Conservation (phyloP, 2,888 invertebrate species). For the Euphydryas editha region DNA sequence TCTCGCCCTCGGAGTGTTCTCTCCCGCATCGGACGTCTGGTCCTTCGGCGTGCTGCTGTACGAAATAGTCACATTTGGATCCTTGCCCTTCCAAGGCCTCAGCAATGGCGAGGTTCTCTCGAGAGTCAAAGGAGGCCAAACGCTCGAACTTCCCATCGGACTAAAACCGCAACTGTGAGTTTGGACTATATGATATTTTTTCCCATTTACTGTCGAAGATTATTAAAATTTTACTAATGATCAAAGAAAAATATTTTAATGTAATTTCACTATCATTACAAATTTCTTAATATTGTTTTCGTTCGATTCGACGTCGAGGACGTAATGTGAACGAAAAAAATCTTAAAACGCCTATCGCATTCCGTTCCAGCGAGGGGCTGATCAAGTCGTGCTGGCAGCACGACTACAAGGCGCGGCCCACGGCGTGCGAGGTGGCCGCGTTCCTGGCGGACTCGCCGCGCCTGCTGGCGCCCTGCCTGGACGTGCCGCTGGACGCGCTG, state of each 20-base stretch:
- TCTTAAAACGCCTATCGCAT: background rate
- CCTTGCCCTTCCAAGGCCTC: slow-evolving; percentile 94
- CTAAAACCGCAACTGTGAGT: slow-evolving; percentile 92
- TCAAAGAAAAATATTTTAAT: too few relatives aligned
- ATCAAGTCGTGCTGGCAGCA: slow-evolving; percentile 92
- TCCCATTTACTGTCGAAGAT: background rate
- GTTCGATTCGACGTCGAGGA: too few relatives aligned
- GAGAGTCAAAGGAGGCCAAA: slow-evolving; percentile 90
- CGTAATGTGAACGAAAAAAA: background rate
- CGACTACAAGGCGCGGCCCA: slow-evolving; percentile 87
- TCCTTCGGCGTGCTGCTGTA: slow-evolving; percentile 94
- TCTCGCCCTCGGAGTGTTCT: slow-evolving; percentile 91
- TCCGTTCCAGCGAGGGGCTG: slow-evolving; percentile 85
- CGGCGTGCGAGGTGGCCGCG: slow-evolving; percentile 91
- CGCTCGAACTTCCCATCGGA: slow-evolving; percentile 89
- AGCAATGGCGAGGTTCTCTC: slow-evolving; percentile 93
- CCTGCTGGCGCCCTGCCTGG: slow-evolving; percentile 90
- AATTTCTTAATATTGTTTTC: too few relatives aligned
- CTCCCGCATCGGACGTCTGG: slow-evolving; percentile 95
- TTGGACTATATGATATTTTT: background rate
- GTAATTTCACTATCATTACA: too few relatives aligned
- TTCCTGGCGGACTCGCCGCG: slow-evolving; percentile 90
- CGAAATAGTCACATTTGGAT: slow-evolving; percentile 95
- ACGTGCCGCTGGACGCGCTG: slow-evolving; percentile 89
- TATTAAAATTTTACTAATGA: too few relatives aligned